Evolutionary conservation across 2,888 invertebrate genomes (phyloP).

Genomic region (Trachelus troglodyta): DNA sequence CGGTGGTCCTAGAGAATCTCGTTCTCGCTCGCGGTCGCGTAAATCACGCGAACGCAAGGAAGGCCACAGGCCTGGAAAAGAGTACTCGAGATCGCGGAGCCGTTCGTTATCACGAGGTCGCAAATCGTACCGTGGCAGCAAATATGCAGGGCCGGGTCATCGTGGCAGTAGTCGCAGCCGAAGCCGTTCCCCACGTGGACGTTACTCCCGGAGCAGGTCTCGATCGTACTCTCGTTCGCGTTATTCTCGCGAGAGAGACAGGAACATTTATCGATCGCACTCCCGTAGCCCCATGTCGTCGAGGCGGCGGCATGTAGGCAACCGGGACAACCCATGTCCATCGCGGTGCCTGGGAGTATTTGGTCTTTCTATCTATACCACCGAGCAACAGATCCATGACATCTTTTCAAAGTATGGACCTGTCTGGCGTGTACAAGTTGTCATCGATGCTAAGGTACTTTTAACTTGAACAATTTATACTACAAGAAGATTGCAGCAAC

Average conservation of each 20-base stretch:
- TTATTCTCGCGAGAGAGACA: slow-evolving; percentile 72
- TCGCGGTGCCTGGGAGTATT: slow-evolving; percentile 94
- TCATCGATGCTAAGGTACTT: slow-evolving; percentile 91
- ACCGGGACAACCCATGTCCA: slow-evolving; percentile 87
- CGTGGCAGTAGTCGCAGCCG: slow-evolving; percentile 71
- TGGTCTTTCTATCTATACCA: slow-evolving; percentile 92
- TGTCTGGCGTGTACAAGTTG: slow-evolving; percentile 92
- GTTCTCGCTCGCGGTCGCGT: slow-evolving; percentile 63
- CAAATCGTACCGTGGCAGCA: slow-evolving; percentile 57
- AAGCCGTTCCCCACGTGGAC: slow-evolving; percentile 71
- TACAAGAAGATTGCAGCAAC: slow-evolving; percentile 2
- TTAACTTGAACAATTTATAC: slow-evolving; percentile 9
- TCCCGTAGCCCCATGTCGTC: slow-evolving; percentile 87
- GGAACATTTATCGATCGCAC: slow-evolving; percentile 74
- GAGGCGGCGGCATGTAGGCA: slow-evolving; percentile 81
- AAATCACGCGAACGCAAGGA: slow-evolving; percentile 60
- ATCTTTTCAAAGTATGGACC: slow-evolving; percentile 94
- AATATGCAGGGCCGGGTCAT: slow-evolving; percentile 50
- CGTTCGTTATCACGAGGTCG: slow-evolving; percentile 64
- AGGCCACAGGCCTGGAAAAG: slow-evolving; percentile 57
- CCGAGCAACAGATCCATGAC: slow-evolving; percentile 90
- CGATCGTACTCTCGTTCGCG: slow-evolving; percentile 68
- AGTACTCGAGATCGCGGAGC: slow-evolving; percentile 63
- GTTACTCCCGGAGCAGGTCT: slow-evolving; percentile 76
- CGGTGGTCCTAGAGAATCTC: slow-evolving; percentile 55